Base-by-base conservation (phyloP, 2,797 vertebrate genomes). In the Caiman crocodilus region DNA sequence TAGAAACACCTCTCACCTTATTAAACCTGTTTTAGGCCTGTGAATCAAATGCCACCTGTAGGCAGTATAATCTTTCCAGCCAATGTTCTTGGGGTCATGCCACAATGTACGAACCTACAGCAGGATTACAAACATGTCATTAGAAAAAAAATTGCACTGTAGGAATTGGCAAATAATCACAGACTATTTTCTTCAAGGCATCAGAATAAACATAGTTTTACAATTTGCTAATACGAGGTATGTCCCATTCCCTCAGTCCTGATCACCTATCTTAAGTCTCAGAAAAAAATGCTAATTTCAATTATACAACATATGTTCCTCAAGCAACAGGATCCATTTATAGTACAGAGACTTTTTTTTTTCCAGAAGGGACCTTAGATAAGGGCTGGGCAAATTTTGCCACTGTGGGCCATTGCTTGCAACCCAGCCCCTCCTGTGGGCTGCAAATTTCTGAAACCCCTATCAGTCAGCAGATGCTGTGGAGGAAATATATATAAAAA, bases 31-130 rank as follows among this genome's bases (percentile, higher is more conserved):
- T 98, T 99, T 99, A 50, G 99, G 99, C 93, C 99, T 99, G 91
- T 99, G 99, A 94, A 98, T 98, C 88, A 99, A 99, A 94, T 99
- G 99, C 99, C 99, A 99, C 98, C 99, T 98, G 96, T 99, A 99
- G 61, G 99, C 99, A 1, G 99, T 99, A 94, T 99, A 99, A 98
- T 99, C 99, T 92, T 99, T 99, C 99, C 99, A 99, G 59, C 99
- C 99, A 26, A 99, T 98, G 92, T 99, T 99, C 96, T 99, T 99
- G 73, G 99, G 99, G 97, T 99, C 99, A 1, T 99, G 99, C 99
- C 99, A 99, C 84, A 99, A 94, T 3, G 99, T 99, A 15, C 98
- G 98, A 28, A 99, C 99, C 99, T 99, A 88, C 77, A 87, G 14
- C 1, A 79, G 82, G 63, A 94, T 94, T 26, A 95, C 9, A 93